Conservation (phyloP, 2,888 invertebrate genomes). For the Helobdella robusta region DNA sequence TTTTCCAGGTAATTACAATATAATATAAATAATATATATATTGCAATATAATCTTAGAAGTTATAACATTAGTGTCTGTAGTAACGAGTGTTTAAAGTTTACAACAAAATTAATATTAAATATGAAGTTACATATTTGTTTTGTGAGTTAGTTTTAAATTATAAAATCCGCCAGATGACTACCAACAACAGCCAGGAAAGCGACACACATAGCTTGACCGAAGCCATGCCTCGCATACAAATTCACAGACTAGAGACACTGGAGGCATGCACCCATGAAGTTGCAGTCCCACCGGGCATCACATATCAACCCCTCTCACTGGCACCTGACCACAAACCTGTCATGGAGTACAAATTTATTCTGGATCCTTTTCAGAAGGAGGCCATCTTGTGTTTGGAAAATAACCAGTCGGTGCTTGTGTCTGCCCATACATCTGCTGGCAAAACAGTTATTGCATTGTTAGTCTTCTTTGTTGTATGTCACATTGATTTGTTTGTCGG, state of each 20-base stretch:
- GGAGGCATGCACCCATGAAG: constrained; percentile 87
- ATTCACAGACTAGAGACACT: constrained; percentile 80
- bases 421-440: constrained; percentile 99
- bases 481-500: no score
- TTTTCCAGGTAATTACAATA: no score
- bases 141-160: no score
- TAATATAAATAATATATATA: no score
- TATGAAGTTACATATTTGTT: no score
- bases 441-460: constrained; percentile 94
- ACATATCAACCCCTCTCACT: constrained; percentile 61
- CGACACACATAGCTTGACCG: constrained; percentile 58
- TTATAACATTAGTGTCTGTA: no score
- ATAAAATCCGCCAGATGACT: not conserved
- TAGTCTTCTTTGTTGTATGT: constrained; percentile 54
- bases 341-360: constrained; percentile 83
- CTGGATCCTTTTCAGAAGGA: constrained; percentile 96
- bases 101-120: no score
- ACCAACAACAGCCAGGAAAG: not conserved
- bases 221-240: constrained; percentile 68
- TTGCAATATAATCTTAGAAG: no score
- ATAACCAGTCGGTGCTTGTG: constrained; percentile 92
- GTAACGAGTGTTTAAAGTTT: no score
- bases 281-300: constrained; percentile 75
- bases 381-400: constrained; percentile 89
- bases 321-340: constrained; percentile 54